phyloP scores from a whole-genome alignment of 2,888 invertebrate genomes.

The Latrodectus hesperus region DNA sequence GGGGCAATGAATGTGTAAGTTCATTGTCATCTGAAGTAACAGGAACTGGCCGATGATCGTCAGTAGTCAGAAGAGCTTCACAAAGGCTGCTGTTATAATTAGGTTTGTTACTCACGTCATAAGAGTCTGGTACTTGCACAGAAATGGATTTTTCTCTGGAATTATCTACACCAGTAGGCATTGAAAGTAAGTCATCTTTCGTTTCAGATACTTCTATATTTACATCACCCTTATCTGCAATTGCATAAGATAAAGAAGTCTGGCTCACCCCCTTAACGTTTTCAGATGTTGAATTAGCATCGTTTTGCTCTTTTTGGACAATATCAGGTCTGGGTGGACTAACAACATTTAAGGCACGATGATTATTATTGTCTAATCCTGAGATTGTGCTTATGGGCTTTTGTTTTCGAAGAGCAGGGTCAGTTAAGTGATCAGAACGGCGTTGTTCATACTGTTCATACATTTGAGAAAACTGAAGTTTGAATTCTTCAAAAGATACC shows the following conservation, averaged over 20 bases:
- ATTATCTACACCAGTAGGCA: slow-evolving; percentile 5
- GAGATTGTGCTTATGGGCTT: slow-evolving; percentile 97
- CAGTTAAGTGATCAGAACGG: slow-evolving; percentile 94
- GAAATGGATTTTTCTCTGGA: slow-evolving; percentile 21
- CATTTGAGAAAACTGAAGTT: slow-evolving; percentile 92
- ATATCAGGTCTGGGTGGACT: slow-evolving; percentile 67
- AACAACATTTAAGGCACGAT: slow-evolving; percentile 60
- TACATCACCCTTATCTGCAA: slow-evolving; percentile 8
- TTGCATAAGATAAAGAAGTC: slow-evolving; percentile 29
- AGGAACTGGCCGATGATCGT: slow-evolving; percentile 59
- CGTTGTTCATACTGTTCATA: slow-evolving; percentile 93
- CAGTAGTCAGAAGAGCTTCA: slow-evolving; percentile 58
- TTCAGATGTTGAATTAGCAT: slow-evolving; percentile 30
- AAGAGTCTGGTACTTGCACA: slow-evolving; percentile 14
- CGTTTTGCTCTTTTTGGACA: slow-evolving; percentile 50
- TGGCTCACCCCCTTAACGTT: slow-evolving; percentile 33
- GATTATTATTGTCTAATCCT: slow-evolving; percentile 77
- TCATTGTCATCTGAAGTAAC: slow-evolving; percentile 40
- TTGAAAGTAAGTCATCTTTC: slow-evolving; percentile 10
- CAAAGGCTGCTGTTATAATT: slow-evolving; percentile 59
- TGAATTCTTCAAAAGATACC: slow-evolving; percentile 99
- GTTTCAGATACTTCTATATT: not conserved
- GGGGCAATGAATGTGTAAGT: slow-evolving; percentile 17
- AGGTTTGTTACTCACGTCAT: slow-evolving; percentile 26
- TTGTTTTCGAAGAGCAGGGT: slow-evolving; percentile 92